Base-by-base conservation (phyloP, 2,888 invertebrate genomes). In the Dermolepida albohirtum region DNA sequence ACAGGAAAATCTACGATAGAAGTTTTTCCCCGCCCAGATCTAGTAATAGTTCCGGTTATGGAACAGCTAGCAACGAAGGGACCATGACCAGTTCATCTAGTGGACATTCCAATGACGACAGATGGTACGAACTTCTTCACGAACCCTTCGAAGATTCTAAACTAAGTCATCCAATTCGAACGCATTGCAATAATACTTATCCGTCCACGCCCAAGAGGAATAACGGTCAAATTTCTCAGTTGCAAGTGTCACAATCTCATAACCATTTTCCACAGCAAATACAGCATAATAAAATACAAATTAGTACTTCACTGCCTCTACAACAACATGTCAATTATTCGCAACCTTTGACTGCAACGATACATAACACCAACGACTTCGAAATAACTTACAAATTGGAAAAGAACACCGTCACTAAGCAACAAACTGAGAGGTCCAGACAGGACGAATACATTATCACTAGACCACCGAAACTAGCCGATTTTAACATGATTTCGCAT, bases 41-140 rank as follows among this genome's bases (percentile, higher is more conserved):
- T 71, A 83, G 83, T 77, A 92, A 92, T 80, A 93, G 92, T 84
- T 93, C 93, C 41, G 93, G 93, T 2, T 94, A 94, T 80, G 93
- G 93, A 67, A 94, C 94, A 6, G 93, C 93, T 81, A 88, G 88
- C 47, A 74, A 74, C 49, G 74, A 73, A 66, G 74, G 72, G 27
- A 87, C 88, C 69, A 83, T 89, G 83, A 88, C 88, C 14, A 88
- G 87, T 79, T 88, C 87, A 69, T 88, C 88, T 71, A 88, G 87
- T 77, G 89, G 89, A 54, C 88, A 89, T 77, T 88, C 88, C 63
- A 86, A 86, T 74, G 88, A 89, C 74, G 89, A 90, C 75, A 86
- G 89, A 76, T 90, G 90, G 90, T 87, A 87, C 74, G 88, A 87
- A 71, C 80, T 87, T 41, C 74, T 87, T 12, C 81, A 80, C 64